phyloP scores from a whole-genome alignment of 2,888 invertebrate genomes.

The Ichneumoninae sp. region DNA sequence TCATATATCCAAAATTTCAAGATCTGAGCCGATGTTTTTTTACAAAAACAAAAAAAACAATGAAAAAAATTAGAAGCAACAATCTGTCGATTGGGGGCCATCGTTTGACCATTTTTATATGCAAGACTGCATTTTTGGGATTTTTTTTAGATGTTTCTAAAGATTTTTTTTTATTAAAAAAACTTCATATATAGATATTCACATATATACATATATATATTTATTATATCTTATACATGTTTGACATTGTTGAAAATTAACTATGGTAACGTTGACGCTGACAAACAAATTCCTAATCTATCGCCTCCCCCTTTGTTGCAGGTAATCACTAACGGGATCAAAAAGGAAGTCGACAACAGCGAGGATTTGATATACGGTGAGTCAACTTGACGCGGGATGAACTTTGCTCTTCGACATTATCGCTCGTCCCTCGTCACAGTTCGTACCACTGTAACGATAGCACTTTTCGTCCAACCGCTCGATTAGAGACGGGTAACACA shows the following conservation, averaged over 20 bases:
- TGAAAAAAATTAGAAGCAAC: too few species aligned
- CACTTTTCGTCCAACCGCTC: neutral
- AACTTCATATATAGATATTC: too few species aligned
- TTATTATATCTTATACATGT: too few species aligned
- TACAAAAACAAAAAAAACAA: too few species aligned
- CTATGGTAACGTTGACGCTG: neutral
- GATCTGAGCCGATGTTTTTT: too few species aligned
- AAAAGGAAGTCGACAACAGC: slow-evolving; percentile 76
- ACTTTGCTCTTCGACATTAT: slow-evolving; percentile 16
- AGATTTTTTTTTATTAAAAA: too few species aligned
- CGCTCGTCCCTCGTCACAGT: neutral
- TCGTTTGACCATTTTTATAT: too few species aligned
- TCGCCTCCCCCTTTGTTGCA: slow-evolving; percentile 71
- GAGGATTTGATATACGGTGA: slow-evolving; percentile 80
- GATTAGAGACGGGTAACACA: neutral
- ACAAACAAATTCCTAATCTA: neutral
- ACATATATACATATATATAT: too few species aligned
- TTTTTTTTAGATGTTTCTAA: too few species aligned
- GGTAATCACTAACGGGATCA: slow-evolving; percentile 80
- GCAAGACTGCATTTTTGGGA: too few species aligned
- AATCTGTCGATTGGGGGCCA: too few species aligned
- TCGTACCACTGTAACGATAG: neutral
- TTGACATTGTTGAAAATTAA: neutral
- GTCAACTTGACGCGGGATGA: slow-evolving; percentile 68
- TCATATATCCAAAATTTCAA: too few species aligned